Evolutionary conservation across 2,113 vertebrate genomes (phyloP).

Genomic region (Paramisgurnus dabryanus): DNA sequence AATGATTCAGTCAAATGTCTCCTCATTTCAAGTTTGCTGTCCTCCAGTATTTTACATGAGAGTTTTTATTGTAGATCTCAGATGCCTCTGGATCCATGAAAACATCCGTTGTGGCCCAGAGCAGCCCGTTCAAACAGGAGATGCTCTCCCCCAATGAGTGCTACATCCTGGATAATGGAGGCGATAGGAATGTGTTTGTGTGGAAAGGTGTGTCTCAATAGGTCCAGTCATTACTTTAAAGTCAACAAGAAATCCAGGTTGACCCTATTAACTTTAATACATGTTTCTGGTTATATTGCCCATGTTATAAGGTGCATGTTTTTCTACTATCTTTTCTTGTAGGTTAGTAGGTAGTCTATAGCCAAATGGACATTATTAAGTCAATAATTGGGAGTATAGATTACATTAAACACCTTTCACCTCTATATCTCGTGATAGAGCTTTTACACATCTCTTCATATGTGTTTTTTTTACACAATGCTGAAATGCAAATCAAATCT

Average conservation of each 20-base stretch:
- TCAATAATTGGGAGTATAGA: no score
- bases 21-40: background rate
- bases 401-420: no score
- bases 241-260: background rate
- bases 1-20: no score
- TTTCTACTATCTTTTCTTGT: background rate
- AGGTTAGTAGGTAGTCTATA: no score
- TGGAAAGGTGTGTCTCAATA: conserved; percentile 75
- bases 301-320: background rate
- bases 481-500: background rate
- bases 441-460: background rate
- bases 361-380: no score
- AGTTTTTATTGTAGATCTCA: conserved; percentile 67
- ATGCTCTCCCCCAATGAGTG: conserved; percentile 70
- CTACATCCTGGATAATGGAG: conserved; percentile 74
- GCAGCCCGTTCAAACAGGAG: conserved; percentile 72
- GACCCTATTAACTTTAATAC: background rate
- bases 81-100: conserved; percentile 70
- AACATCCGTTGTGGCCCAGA: conserved; percentile 55
- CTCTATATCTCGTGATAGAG: background rate
- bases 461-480: background rate
- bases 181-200: conserved; percentile 67
- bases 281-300: background rate
- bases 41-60: background rate
- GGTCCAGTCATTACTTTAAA: background rate